These are phyloP conservation scores for Oriolus oriolus DNA, from an alignment of 2,113 vertebrate species.

Conservation along the genomic window DNA sequence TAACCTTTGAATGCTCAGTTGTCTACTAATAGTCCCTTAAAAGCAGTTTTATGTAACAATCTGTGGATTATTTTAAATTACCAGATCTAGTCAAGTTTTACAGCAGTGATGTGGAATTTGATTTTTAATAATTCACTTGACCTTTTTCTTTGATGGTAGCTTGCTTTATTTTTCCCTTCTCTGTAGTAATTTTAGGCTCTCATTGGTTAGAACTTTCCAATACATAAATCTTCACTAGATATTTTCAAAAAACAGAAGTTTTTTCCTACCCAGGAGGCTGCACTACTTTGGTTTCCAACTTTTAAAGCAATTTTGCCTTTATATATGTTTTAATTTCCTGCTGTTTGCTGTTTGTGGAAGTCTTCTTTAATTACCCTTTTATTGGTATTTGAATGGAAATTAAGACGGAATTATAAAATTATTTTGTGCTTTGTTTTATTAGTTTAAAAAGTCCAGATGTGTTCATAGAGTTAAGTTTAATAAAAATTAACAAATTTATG, in stretches of 20 bases:
- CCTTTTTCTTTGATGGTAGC: not conserved
- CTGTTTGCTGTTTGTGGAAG: not conserved
- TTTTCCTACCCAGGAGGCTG: not conserved
- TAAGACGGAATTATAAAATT: not conserved
- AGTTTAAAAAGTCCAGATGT: not conserved
- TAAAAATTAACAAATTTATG: not conserved
- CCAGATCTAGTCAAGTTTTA: not conserved
- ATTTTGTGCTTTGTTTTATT: not conserved
- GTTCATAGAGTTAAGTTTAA: not conserved
- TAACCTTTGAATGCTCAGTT: not conserved
- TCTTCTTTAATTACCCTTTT: not conserved
- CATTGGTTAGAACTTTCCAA: not conserved
- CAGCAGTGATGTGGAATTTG: not conserved
- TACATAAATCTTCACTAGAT: not conserved
- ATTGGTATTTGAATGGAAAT: not conserved
- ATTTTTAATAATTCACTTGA: not conserved
- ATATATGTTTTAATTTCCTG: not conserved
- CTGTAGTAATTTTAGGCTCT: not conserved
- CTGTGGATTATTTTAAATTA: not conserved
- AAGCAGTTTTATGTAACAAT: not conserved
- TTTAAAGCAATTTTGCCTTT: not conserved
- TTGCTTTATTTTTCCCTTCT: not conserved
- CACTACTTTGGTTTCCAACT: not conserved
- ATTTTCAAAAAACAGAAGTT: not conserved
- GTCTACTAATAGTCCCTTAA: not conserved